Conservation (phyloP, 1,140 invertebrate genomes). For the Solenopsis fugax region DNA sequence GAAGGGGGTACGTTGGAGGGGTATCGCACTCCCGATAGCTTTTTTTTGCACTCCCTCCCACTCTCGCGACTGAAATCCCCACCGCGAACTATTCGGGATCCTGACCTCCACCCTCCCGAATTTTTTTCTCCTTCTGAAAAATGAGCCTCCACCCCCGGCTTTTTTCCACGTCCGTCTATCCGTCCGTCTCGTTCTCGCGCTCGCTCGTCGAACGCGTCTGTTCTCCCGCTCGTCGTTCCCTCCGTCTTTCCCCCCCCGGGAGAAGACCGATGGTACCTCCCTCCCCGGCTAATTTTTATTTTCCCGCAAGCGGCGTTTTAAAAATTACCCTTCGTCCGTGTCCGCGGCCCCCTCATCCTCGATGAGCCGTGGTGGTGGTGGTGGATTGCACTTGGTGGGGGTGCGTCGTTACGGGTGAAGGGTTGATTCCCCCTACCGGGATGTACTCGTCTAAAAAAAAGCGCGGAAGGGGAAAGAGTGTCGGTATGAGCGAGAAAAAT, state of each 20-base stretch:
- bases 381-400: constrained; percentile 66
- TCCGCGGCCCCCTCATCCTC: constrained; percentile 7
- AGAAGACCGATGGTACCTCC: constrained; percentile 74
- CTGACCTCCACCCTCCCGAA: constrained; percentile 55
- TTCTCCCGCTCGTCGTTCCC: constrained; percentile 42
- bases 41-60: constrained; percentile 34
- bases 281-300: constrained; percentile 82
- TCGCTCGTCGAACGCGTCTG: constrained; percentile 19
- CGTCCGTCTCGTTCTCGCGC: constrained; percentile 50
- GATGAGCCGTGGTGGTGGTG: constrained; percentile 24
- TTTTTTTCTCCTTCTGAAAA: constrained; percentile 75
- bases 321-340: constrained; percentile 79
- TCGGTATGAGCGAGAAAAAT: constrained; percentile 64
- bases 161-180: constrained; percentile 52
- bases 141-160: constrained; percentile 69
- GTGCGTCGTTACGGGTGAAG: constrained; percentile 40
- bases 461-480: constrained; percentile 62
- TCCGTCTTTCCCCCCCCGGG: constrained; percentile 53
- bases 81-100: constrained; percentile 44
- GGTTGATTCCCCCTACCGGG: constrained; percentile 65
- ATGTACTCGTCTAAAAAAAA: constrained; percentile 56
- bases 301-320: constrained; percentile 83
- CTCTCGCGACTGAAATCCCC: constrained; percentile 43
- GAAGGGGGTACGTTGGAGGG: neutral
- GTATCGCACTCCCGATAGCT: constrained; percentile 49